Evolutionary conservation across 2,888 invertebrate genomes (phyloP), one percentile per base, ranked within the genome.

Genomic region (Elegia similella): DNA sequence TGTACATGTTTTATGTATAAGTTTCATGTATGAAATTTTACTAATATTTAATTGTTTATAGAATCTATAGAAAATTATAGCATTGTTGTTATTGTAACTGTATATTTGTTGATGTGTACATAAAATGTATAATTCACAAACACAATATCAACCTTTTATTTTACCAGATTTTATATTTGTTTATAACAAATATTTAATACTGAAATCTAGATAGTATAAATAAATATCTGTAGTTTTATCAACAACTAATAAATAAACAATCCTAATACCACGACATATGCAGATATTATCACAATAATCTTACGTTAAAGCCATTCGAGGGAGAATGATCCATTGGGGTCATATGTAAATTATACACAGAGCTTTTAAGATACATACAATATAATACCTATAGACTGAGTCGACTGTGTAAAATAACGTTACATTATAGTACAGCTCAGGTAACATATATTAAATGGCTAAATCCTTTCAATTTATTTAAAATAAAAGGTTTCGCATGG

Each of bases 21-120:
- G 15, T 43, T 43, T 10, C 13, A 30, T 30, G 53, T 43, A 54
- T 44, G 30, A 30, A 47, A n/a, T 47, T 56, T 23, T 50, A 52
- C 38, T 52, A 43, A 56, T 44, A 58, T 60, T 34, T 55, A 61
- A 50, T 61, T 63, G 58, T 67, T 62, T 59, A 60, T 53, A 59
- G 56, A 46, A 60, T 56, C 58, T 56, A 56, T 68, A 68, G 32
- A 55, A 32, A 29, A 8, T 50, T 66, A 65, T 66, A 69, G 60
- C 62, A 67, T 66, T 56, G 60, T 72, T 75, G 68, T 70, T 66
- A 70, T 59, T 53, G 58, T 55, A 55, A 66, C 67, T 70, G 69
- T 78, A 72, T 77, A 77, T 72, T 80, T 80, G 83, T 86, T 87
- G 78, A 84, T 81, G 85, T 85, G 84, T 87, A 86, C 70, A 87